These are phyloP conservation scores for Ammospiza caudacuta DNA, from an alignment of 2,113 vertebrate species.

Conservation along the genomic window DNA sequence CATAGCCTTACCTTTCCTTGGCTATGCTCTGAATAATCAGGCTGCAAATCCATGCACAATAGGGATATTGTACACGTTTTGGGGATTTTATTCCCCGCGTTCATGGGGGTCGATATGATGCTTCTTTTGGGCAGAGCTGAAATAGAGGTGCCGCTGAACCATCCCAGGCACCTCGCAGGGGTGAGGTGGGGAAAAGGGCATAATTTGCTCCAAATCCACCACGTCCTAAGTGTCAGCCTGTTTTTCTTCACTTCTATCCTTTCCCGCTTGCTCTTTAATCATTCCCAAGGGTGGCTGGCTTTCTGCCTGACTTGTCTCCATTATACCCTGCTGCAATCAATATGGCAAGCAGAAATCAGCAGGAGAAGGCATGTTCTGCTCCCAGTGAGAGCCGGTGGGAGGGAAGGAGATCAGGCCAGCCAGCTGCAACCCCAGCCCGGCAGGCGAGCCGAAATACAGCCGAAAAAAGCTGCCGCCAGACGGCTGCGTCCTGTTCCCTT, in stretches of 20 bases:
- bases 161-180: not conserved
- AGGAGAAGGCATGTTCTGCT: slow-evolving; percentile 57
- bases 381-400: slow-evolving; percentile 25
- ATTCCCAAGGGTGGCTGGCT: slow-evolving; percentile 61
- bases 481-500: not conserved
- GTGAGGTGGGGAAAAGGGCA: not conserved
- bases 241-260: slow-evolving; percentile 41
- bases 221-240: slow-evolving; percentile 15
- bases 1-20: slow-evolving; percentile 57
- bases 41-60: slow-evolving; percentile 59
- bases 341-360: slow-evolving; percentile 62
- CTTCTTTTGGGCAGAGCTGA: not conserved
- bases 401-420: slow-evolving; percentile 38
- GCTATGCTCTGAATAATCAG: slow-evolving; percentile 57
- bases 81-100: slow-evolving; percentile 24
- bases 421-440: slow-evolving; percentile 46
- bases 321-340: slow-evolving; percentile 65
- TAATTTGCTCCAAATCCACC: slow-evolving; percentile 27
- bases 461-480: not conserved
- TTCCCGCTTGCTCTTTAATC: slow-evolving; percentile 53
- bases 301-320: slow-evolving; percentile 65
- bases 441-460: slow-evolving; percentile 11
- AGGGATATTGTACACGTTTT: slow-evolving; percentile 42
- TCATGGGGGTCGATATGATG: not conserved
- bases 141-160: not conserved